Evolutionary conservation across 2,888 invertebrate genomes (phyloP), one percentile per base, ranked within the genome.

Genomic region (Calameuta pallipes): DNA sequence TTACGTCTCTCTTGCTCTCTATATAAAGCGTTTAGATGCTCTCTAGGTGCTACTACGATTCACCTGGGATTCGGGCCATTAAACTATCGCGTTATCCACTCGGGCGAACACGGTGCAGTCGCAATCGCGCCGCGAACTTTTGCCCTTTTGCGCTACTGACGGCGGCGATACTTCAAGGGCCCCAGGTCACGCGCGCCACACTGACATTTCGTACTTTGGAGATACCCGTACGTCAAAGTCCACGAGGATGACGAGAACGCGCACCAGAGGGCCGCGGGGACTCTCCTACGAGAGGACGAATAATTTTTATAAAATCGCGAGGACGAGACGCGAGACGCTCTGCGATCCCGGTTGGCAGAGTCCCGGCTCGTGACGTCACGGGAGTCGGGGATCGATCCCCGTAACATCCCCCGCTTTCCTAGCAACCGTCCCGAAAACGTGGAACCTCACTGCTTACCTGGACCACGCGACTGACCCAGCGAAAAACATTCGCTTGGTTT

Each of bases 341-440:
- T 34, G 71, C 34, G 71, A 34, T 71, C 71, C 81, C 79, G 78
- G 81, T 80, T 85, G 82, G 82, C 84, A 83, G 84, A 86, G 85
- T 87, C 87, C 87, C 87, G 86, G 86, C 86, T 86, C 81, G 87
- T 89, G 90, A 90, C 90, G 90, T 90, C 89, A 90, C 90, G 87
- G 90, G 89, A 88, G 88, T 88, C 87, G 88, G 88, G 88, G 89
- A 90, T 90, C 90, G 90, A 90, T 90, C 88, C 88, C 88, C 87
- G 87, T 56, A 87, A 88, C 88, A 83, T 82, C 80, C 82, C 75
- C 82, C 78, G 41, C 79, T 35, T 37, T 31, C 70, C 37, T 75
- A 76, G 75, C 68, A 75, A 73, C 78, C 56, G 69, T 76, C 68
- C 78, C 11, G 75, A 34, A 71, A 73, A 78, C 78, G 75, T 78